Conservation (phyloP, 2,113 vertebrate species). For the Cottus gobio region DNA sequence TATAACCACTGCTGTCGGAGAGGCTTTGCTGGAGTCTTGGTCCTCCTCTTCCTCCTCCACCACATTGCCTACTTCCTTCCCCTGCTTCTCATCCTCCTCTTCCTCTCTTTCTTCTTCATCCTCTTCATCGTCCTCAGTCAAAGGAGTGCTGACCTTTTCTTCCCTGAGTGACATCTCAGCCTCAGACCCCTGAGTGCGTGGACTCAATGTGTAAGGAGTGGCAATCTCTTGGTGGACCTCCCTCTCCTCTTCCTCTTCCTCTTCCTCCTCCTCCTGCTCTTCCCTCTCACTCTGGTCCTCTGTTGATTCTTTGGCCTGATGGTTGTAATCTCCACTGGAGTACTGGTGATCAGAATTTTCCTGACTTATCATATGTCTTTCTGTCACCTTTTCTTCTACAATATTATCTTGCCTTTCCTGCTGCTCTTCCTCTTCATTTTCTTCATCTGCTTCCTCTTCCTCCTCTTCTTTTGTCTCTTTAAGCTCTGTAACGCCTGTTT, state of each 20-base stretch:
- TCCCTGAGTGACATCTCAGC: conserved; percentile 65
- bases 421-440: conserved; percentile 31
- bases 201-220: conserved; percentile 58
- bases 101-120: conserved; percentile 57
- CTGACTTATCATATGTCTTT: conserved; percentile 68
- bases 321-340: conserved; percentile 82
- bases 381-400: conserved; percentile 58
- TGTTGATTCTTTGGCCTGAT: conserved; percentile 74
- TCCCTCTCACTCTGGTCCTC: conserved; percentile 79
- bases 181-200: conserved; percentile 76
- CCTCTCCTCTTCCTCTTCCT: conserved; percentile 61
- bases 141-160: conserved; percentile 64
- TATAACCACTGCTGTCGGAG: conserved; percentile 70
- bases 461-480: conserved; percentile 46
- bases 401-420: conserved; percentile 52
- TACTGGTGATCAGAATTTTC: conserved; percentile 85
- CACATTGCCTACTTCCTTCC: conserved; percentile 80
- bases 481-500: conserved; percentile 20
- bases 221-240: conserved; percentile 57
- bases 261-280: conserved; percentile 67
- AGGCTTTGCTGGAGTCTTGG: conserved; percentile 66
- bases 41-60: conserved; percentile 73
- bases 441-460: conserved; percentile 58
- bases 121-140: conserved; percentile 73
- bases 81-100: conserved; percentile 56